Evolutionary conservation across 2,797 vertebrate genomes (phyloP), one percentile per base, ranked within the genome.

Genomic region (Poecilia picta): DNA sequence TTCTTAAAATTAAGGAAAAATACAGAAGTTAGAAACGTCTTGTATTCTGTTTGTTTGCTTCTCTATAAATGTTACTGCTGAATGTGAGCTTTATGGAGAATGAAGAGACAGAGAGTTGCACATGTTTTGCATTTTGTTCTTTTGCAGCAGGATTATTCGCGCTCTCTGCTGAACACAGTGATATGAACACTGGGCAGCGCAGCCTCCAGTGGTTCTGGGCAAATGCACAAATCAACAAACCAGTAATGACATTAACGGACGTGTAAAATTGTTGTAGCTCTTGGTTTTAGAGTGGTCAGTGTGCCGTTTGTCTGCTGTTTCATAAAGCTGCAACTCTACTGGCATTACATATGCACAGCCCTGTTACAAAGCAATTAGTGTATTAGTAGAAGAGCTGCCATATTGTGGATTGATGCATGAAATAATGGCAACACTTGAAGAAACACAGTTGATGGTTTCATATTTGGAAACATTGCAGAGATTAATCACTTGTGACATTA

Each of bases 81-180:
- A 72, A 72, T 57, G 36, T 0, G 12, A n/a, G n/a, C 15, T 33
- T 64, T 85, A 23, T 51, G 49, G 49, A 23, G 49, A 51, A 51
- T 51, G 49, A 51, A 23, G 16, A 15, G 45, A 13, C 28, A 75
- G 78, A 62, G 46, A 76, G 25, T 0, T 72, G 31, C 18, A 13
- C 66, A 16, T 25, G 33, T n/a, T 45, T 49, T 39, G 76, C 71
- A 74, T 77, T 70, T 71, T n/a, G 20, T 49, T 46, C 53, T 43
- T 28, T 75, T 72, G 74, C 2, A 62, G 77, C 79, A 75, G 83
- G 59, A 78, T 87, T 87, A 85, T 91, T 84, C 80, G 84, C 84
- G 33, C 85, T 85, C 79, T 68, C 70, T 62, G 70, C 78, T 66
- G 4, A 1, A 73, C 81, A 85, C 84, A 57, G 57, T 87, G 84